phyloP scores from a whole-genome alignment of 92 coral and sea anemone species.

The Heliopora coerulea region DNA sequence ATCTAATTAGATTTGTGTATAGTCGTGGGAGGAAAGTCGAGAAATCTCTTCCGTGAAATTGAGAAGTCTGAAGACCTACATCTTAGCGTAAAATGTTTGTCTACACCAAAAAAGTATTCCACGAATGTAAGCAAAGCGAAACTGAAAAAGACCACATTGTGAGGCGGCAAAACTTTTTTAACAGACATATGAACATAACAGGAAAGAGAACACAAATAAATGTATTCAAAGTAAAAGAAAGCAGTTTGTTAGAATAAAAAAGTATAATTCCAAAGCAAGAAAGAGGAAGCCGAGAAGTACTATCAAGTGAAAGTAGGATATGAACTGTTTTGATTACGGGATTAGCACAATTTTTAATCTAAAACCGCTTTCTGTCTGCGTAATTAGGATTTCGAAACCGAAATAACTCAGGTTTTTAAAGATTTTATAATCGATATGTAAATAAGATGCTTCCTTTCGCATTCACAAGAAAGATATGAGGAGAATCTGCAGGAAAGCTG shows the following conservation, averaged over 20 bases:
- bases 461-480: conserved; percentile 1
- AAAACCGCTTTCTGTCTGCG: conserved; percentile 17
- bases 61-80: too few species aligned
- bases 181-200: not conserved
- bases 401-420: not conserved
- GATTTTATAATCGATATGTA: conserved; percentile 15
- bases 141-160: not conserved
- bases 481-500: not conserved
- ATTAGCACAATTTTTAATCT: conserved; percentile 20
- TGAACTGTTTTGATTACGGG: conserved; percentile 10
- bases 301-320: conserved; percentile 1
- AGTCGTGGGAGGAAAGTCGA: not conserved
- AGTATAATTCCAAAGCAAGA: too few species aligned
- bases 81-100: not conserved
- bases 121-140: not conserved
- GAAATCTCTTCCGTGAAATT: too few species aligned
- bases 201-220: too few species aligned
- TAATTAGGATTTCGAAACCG: conserved; percentile 2
- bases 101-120: not conserved
- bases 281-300: not conserved
- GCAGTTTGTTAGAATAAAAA: conserved; percentile 1
- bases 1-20: not conserved
- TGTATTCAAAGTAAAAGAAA: conserved; percentile 9
- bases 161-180: not conserved
- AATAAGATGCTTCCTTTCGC: conserved; percentile 32